These are phyloP conservation scores for Patiria pectinifera DNA, from an alignment of 53 echinoderm and acorn worm genomes.

Conservation along the genomic window DNA sequence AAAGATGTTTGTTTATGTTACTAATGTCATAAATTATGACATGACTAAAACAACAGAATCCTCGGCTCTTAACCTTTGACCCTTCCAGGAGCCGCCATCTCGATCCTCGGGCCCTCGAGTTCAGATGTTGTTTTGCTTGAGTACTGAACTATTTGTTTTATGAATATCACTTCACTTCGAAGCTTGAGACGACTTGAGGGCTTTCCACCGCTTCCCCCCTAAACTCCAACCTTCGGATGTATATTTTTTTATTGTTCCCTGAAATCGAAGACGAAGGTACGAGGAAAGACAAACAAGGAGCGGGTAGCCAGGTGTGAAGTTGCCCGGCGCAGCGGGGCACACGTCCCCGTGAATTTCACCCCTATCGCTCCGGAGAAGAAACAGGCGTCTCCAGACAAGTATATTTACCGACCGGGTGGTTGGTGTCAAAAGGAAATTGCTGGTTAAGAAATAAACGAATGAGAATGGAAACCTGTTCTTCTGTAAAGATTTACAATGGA, in stretches of 20 bases:
- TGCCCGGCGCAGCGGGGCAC: conserved; percentile 49
- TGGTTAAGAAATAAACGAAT: background rate
- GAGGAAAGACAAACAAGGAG: background rate
- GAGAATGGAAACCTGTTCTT: background rate
- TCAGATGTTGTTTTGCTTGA: background rate
- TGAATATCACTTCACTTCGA: conserved; percentile 15
- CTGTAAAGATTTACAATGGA: background rate
- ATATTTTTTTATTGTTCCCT: background rate
- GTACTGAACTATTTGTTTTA: conserved; percentile 29
- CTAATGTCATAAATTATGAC: conserved; percentile 59
- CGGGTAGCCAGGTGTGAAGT: conserved; percentile 46
- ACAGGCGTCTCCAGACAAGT: background rate
- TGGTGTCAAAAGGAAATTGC: conserved; percentile 25
- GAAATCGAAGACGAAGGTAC: background rate
- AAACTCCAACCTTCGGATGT: background rate
- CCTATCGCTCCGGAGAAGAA: conserved; percentile 35
- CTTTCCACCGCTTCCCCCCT: background rate
- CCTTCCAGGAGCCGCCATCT: conserved; percentile 28
- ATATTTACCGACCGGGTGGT: background rate
- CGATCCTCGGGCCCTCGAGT: background rate
- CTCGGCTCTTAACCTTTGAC: conserved; percentile 58
- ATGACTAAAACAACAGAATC: conserved; percentile 42
- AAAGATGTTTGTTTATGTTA: conserved; percentile 38
- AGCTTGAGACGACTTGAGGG: conserved; percentile 29
- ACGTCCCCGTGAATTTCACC: conserved; percentile 36